A percentile compares a stretch with the other conserved stretches of the same genome.
phyloP scores from a whole-genome alignment of 2,888 invertebrate genomes.

The Thalpophila matura region DNA sequence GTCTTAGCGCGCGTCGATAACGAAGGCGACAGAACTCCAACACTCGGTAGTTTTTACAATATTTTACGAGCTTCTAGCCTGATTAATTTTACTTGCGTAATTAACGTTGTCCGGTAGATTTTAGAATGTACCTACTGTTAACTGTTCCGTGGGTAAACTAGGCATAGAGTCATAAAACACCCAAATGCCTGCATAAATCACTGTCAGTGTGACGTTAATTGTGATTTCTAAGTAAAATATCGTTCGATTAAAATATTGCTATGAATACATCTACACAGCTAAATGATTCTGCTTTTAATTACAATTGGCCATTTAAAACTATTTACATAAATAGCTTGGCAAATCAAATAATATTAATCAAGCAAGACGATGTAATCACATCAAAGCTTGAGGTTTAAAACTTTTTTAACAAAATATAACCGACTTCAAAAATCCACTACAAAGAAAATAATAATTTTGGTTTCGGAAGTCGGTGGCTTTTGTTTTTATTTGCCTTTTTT shows the following conservation, averaged over 20 bases:
- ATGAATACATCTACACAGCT: conserved; percentile 21
- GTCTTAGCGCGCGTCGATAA: conserved; percentile 84
- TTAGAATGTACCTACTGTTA: not conserved
- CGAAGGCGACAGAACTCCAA: conserved; percentile 62
- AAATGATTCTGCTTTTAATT: conserved; percentile 47
- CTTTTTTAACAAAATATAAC: too few relatives aligned
- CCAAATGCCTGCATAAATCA: conserved; percentile 28
- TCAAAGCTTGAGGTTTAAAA: too few relatives aligned
- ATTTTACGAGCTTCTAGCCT: conserved; percentile 12
- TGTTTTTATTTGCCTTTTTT: too few relatives aligned
- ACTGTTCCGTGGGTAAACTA: conserved; percentile 4
- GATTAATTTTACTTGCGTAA: conserved; percentile 12
- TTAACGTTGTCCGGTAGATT: conserved; percentile 2
- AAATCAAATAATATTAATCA: conserved; percentile 27
- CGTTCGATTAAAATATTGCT: conserved; percentile 27
- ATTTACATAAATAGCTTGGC: conserved; percentile 34
- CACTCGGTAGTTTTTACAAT: conserved; percentile 33
- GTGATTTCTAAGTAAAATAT: conserved; percentile 23
- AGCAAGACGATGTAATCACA: too few relatives aligned
- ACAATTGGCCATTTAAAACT: conserved; percentile 25
- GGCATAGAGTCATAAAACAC: conserved; percentile 22
- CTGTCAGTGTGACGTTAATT: conserved; percentile 4
- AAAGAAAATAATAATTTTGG: too few relatives aligned
- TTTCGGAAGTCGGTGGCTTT: too few relatives aligned
- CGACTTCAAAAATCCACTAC: too few relatives aligned